Evolutionary conservation across 1,140 invertebrate genomes (phyloP).

Genomic region (Alviniconcha marisindica): DNA sequence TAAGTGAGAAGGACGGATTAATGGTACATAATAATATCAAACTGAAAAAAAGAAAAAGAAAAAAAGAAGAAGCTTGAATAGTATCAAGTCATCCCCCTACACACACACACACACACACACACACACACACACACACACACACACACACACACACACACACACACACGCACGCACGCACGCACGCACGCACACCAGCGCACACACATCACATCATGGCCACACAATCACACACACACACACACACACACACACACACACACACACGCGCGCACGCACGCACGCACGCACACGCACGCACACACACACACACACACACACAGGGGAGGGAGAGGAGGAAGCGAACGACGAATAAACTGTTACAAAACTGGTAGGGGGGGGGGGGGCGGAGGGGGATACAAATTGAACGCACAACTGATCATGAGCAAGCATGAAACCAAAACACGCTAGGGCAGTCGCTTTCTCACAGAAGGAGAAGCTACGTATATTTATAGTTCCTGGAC

Average conservation of each 20-base stretch:
- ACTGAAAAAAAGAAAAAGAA: too few relatives aligned
- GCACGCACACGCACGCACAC: background rate
- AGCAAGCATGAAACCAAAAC: too few relatives aligned
- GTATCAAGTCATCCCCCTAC: too few relatives aligned
- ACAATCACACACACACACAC: background rate
- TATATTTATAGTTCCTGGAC: too few relatives aligned
- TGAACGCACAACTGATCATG: too few relatives aligned
- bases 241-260: background rate
- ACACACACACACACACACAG: background rate
- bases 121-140: background rate
- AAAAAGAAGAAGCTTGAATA: too few relatives aligned
- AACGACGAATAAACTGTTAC: too few relatives aligned
- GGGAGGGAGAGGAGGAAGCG: background rate
- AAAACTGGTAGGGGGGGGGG: too few relatives aligned
- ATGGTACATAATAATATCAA: too few relatives aligned
- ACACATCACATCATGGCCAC: background rate
- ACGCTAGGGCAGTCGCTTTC: too few relatives aligned
- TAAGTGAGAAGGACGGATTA: too few relatives aligned
- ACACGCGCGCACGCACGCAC: background rate
- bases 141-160: constrained; percentile 8
- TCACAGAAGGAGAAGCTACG: too few relatives aligned
- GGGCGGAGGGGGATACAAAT: background rate
- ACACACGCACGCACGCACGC: background rate
- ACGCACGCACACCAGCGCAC: background rate
- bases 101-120: background rate